These are phyloP conservation scores for Chlorospingus semifuscus DNA, from an alignment of 2,797 vertebrate species.

Conservation along the genomic window DNA sequence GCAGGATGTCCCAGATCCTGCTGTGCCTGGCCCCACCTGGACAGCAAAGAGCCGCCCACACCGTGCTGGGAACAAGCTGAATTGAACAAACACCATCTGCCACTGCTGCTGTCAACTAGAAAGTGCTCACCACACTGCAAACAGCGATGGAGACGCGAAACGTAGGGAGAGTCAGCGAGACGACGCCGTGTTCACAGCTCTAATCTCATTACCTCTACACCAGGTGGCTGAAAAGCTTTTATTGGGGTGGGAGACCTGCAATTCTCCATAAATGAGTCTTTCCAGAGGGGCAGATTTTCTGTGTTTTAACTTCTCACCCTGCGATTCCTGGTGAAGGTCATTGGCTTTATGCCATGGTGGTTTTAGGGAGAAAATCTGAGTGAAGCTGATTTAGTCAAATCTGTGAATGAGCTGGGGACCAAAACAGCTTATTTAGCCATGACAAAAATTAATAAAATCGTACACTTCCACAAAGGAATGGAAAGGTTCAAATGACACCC, in stretches of 20 bases:
- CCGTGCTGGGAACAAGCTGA: background rate
- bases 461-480: background rate
- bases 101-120: background rate
- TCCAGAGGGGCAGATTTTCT: background rate
- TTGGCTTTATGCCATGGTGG: background rate
- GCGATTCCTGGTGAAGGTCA: background rate
- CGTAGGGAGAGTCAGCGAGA: background rate
- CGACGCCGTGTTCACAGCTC: fast-evolving
- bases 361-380: background rate
- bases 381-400: background rate
- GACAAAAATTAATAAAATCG: background rate
- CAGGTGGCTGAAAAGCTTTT: background rate
- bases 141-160: fast-evolving
- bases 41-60: background rate
- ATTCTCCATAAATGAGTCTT: background rate
- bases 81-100: conserved; percentile 44
- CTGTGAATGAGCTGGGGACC: background rate
- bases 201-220: fast-evolving
- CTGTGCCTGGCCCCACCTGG: background rate
- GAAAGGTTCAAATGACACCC: background rate
- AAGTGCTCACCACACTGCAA: background rate
- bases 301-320: background rate
- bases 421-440: background rate
- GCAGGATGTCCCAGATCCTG: background rate
- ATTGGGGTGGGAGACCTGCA: background rate